Percentiles rank a stretch among this genome's conserved stretches.
Evolutionary conservation across 2,797 vertebrate species (phyloP).

Genomic region (Melanotaenia pygmaea): DNA sequence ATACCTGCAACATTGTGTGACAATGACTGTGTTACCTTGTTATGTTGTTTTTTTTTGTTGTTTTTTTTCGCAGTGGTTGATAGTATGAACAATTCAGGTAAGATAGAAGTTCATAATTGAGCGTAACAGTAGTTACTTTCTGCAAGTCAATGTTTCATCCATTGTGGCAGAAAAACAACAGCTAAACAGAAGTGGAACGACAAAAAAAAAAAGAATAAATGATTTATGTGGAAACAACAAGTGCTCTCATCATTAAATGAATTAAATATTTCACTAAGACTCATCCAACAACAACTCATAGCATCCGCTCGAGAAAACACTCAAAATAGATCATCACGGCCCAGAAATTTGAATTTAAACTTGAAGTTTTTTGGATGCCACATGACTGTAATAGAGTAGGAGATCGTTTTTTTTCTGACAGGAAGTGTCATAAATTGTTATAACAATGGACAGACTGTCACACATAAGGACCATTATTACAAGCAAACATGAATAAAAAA

Average conservation of each 20-base stretch:
- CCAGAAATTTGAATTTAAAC: background rate
- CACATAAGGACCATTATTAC: too few relatives aligned
- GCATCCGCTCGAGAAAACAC: background rate
- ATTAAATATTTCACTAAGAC: slow-evolving; percentile 14
- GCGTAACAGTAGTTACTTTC: background rate
- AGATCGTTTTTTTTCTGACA: too few relatives aligned
- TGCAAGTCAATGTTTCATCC: background rate
- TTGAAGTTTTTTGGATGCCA: background rate
- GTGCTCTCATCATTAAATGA: slow-evolving; percentile 16
- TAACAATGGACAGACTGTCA: too few relatives aligned
- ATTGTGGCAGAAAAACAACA: background rate
- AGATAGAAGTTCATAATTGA: background rate
- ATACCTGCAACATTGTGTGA: too few relatives aligned
- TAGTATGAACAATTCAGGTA: background rate
- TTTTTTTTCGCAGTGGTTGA: too few relatives aligned
- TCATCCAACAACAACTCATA: background rate
- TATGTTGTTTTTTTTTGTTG: too few relatives aligned
- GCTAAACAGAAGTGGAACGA: too few relatives aligned
- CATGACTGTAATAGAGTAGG: background rate
- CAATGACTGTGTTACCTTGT: too few relatives aligned
- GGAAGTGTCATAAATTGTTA: too few relatives aligned
- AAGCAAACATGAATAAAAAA: background rate
- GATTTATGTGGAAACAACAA: background rate
- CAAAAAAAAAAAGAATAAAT: background rate
- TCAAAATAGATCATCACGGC: background rate